phyloP scores from a whole-genome alignment of 1,140 invertebrate species.

The Amphibalanus amphitrite region DNA sequence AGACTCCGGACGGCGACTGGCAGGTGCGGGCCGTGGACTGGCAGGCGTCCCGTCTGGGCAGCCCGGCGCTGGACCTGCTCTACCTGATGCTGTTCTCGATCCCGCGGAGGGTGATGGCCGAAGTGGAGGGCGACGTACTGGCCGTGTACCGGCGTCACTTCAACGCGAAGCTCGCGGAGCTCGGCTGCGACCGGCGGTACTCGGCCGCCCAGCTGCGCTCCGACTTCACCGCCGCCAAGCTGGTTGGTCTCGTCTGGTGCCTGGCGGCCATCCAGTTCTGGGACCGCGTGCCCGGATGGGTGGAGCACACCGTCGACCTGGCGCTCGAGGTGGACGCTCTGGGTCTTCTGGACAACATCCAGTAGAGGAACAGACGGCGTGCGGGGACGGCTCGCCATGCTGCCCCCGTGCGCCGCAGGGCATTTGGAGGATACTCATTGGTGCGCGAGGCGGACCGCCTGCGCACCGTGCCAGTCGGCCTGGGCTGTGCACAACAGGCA shows the following conservation, averaged over 20 bases:
- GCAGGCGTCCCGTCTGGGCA: not conserved
- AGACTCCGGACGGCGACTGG: not conserved
- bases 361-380: no score
- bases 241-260: not conserved
- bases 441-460: no score
- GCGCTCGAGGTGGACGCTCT: not conserved
- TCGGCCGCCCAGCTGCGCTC: not conserved
- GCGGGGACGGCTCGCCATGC: no score
- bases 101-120: not conserved
- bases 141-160: not conserved
- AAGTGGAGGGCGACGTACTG: not conserved
- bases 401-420: no score
- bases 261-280: not conserved
- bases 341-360: not conserved
- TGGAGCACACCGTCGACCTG: not conserved
- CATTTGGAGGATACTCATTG: no score
- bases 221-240: not conserved
- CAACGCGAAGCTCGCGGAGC: not conserved
- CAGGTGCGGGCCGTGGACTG: not conserved
- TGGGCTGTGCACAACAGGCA: no score
- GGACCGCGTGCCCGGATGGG: not conserved
- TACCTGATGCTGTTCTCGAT: not conserved
- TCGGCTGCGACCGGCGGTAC: not conserved
- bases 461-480: no score
- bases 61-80: not conserved